Conservation (phyloP, 2,113 vertebrate species). For the Microcebus tavaratra region DNA sequence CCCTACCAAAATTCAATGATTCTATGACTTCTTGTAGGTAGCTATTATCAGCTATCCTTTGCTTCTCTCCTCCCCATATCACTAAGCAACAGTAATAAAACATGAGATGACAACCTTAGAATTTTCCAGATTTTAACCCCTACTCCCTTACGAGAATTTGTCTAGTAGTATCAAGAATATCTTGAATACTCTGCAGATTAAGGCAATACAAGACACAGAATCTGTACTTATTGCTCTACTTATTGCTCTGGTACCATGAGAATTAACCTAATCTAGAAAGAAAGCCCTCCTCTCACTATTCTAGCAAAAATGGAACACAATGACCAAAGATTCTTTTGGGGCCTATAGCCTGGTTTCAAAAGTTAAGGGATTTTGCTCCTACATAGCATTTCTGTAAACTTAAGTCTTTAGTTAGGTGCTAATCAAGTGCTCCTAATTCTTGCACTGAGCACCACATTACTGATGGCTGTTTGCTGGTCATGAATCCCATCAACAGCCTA, state of each 20-base stretch:
- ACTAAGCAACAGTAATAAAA: conserved; percentile 36
- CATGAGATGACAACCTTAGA: conserved; percentile 9
- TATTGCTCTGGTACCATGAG: not conserved
- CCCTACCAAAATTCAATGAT: not conserved
- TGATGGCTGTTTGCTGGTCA: not conserved
- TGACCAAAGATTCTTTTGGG: not conserved
- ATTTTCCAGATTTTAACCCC: not conserved
- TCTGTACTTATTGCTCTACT: not conserved
- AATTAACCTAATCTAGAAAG: conserved; percentile 18
- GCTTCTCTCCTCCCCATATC: not conserved
- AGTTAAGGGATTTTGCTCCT: not conserved
- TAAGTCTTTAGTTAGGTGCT: not conserved
- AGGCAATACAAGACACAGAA: not conserved
- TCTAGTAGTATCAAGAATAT: conserved; percentile 19
- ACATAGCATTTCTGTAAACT: not conserved
- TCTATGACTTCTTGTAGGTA: not conserved
- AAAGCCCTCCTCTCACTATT: not conserved
- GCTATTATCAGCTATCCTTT: not conserved
- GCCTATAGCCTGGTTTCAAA: not conserved
- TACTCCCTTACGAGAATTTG: not conserved
- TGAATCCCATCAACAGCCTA: not conserved
- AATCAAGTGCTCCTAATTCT: not conserved
- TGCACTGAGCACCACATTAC: not conserved
- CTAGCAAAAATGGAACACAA: not conserved
- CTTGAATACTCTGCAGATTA: not conserved